Conservation (phyloP, 2,888 invertebrate genomes). For the Melipona bicolor region DNA sequence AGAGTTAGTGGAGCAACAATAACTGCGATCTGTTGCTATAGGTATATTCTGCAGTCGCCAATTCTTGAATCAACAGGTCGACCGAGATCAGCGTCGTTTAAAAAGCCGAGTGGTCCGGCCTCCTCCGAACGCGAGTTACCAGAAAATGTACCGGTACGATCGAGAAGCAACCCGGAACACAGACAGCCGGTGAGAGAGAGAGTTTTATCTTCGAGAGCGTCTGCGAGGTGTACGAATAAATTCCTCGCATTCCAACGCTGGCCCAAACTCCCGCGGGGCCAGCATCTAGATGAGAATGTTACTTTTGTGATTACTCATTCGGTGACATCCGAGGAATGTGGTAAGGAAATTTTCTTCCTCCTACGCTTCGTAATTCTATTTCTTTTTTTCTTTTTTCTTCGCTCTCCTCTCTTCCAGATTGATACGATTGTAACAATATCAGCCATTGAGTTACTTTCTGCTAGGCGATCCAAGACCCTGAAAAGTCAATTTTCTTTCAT, state of each 20-base stretch:
- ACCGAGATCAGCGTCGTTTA: constrained; percentile 2
- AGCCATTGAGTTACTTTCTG: background rate
- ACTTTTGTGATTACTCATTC: constrained; percentile 76
- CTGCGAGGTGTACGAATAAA: constrained; percentile 45
- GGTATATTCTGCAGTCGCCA: constrained; percentile 18
- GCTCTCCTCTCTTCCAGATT: background rate
- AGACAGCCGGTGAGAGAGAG: constrained; percentile 24
- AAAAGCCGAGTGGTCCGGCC: background rate
- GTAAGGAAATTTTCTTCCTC: constrained; percentile 72
- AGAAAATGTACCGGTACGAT: constrained; percentile 16
- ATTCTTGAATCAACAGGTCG: constrained; percentile 62
- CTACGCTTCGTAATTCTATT: constrained; percentile 31
- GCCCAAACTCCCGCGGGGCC: constrained; percentile 73
- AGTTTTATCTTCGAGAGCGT: constrained; percentile 56
- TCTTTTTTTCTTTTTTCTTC: constrained; percentile 6
- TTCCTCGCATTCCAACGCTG: constrained; percentile 68
- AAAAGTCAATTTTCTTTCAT: background rate
- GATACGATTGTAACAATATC: no score
- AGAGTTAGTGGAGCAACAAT: constrained; percentile 52
- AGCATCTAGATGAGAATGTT: constrained; percentile 77
- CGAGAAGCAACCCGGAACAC: background rate
- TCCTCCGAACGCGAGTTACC: background rate
- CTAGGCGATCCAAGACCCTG: constrained; percentile 13
- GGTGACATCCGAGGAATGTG: constrained; percentile 80
- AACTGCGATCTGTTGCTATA: constrained; percentile 17